Evolutionary conservation across 2,888 invertebrate species (phyloP).

Genomic region (Hesperia comma): DNA sequence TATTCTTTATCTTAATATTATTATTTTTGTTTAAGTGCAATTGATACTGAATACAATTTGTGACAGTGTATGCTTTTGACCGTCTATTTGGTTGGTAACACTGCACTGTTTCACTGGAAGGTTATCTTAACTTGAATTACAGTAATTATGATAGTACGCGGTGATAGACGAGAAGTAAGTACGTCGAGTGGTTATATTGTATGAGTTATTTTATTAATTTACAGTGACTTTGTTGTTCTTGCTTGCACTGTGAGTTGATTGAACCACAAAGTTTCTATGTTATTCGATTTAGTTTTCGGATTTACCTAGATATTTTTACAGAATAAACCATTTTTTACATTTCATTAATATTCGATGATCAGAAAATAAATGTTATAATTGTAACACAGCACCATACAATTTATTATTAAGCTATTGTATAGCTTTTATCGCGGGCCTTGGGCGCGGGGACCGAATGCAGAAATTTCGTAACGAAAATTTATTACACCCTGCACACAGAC

Average conservation of each 20-base stretch:
- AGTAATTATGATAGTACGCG: constrained; percentile 25
- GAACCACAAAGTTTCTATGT: constrained; percentile 19
- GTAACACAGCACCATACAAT: no score
- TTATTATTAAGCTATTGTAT: no score
- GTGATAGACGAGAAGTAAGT: background rate
- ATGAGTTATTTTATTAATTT: constrained; percentile 27
- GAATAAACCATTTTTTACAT: no score
- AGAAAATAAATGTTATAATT: no score
- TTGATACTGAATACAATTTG: constrained; percentile 17
- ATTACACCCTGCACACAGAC: no score
- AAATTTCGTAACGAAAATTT: no score
- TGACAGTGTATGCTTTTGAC: constrained; percentile 8
- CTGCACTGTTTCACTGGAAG: constrained; percentile 12
- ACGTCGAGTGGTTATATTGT: constrained; percentile 16
- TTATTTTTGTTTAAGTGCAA: constrained; percentile 21
- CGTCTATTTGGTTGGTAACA: constrained; percentile 7
- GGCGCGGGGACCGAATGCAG: no score
- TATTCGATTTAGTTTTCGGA: background rate
- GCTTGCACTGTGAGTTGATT: constrained; percentile 12
- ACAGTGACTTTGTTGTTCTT: constrained; percentile 32
- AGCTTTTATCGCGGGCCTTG: no score
- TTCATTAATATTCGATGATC: no score
- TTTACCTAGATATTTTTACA: no score
- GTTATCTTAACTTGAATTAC: constrained; percentile 28
- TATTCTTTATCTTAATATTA: background rate